Conservation (phyloP, 2,113 vertebrate genomes). For the Scalopus aquaticus region DNA sequence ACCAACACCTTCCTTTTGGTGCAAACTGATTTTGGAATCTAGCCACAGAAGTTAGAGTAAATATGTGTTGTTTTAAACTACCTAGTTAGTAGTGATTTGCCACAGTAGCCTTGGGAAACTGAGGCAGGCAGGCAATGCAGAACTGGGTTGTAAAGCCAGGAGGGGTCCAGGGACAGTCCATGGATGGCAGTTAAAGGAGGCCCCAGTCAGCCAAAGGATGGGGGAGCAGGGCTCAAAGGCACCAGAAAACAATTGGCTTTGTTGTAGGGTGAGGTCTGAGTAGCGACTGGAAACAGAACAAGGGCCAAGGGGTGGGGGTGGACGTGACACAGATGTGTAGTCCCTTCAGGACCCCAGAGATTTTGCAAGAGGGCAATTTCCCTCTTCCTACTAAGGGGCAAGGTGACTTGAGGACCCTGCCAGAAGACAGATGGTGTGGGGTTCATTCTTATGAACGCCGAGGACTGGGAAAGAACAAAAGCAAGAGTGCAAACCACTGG, state of each 20-base stretch:
- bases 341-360: not conserved
- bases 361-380: not conserved
- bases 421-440: not conserved
- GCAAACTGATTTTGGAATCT: not conserved
- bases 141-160: not conserved
- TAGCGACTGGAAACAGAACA: not conserved
- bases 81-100: not conserved
- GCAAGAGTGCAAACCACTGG: too few species aligned
- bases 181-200: too few species aligned
- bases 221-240: not conserved
- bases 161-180: rapidly evolving
- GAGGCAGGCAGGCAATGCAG: rapidly evolving
- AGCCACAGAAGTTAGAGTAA: too few species aligned
- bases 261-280: not conserved
- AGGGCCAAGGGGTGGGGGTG: too few species aligned
- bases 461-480: not conserved
- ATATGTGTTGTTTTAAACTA: not conserved
- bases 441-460: not conserved
- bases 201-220: too few species aligned
- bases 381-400: not conserved
- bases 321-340: not conserved
- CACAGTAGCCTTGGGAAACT: too few species aligned
- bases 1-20: not conserved
- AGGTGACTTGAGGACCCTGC: not conserved
- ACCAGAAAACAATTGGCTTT: not conserved